phyloP scores from a whole-genome alignment of 2,888 invertebrate species.

The Orthosia incerta region DNA sequence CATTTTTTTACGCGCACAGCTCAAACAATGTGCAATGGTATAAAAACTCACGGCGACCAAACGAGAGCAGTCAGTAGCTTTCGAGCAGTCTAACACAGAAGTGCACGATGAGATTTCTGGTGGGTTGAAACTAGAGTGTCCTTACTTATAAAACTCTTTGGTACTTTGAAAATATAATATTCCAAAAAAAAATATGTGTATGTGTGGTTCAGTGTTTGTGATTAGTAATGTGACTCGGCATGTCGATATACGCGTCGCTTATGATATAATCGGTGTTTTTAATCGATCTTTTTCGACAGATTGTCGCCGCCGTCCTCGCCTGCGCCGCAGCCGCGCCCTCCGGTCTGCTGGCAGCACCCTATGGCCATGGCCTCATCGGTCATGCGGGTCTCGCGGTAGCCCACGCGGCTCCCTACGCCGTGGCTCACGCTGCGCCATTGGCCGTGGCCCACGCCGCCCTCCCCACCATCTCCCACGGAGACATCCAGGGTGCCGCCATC shows the following conservation, averaged over 20 bases:
- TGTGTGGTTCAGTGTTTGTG: conserved; percentile 62
- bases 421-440: too few species aligned
- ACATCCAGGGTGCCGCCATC: conserved; percentile 86
- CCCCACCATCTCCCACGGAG: conserved; percentile 72
- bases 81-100: conserved; percentile 78
- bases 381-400: conserved; percentile 72
- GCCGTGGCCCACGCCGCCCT: too few species aligned
- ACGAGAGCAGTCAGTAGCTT: too few species aligned
- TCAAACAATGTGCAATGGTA: conserved; percentile 77
- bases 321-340: conserved; percentile 87
- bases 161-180: conserved; percentile 39
- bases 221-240: conserved; percentile 61
- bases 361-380: conserved; percentile 72
- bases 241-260: conserved; percentile 34
- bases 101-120: conserved; percentile 90
- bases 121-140: conserved; percentile 79
- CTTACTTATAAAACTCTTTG: conserved; percentile 60
- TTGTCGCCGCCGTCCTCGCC: conserved; percentile 90
- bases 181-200: conserved; percentile 20
- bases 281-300: conserved; percentile 82
- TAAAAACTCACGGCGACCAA: conserved; percentile 71
- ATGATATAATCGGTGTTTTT: conserved; percentile 62
- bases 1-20: conserved; percentile 88
- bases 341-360: conserved; percentile 82
- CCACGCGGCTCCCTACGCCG: conserved; percentile 71